Base-by-base conservation (phyloP, 2,113 vertebrate genomes). In the Mungos mungo region DNA sequence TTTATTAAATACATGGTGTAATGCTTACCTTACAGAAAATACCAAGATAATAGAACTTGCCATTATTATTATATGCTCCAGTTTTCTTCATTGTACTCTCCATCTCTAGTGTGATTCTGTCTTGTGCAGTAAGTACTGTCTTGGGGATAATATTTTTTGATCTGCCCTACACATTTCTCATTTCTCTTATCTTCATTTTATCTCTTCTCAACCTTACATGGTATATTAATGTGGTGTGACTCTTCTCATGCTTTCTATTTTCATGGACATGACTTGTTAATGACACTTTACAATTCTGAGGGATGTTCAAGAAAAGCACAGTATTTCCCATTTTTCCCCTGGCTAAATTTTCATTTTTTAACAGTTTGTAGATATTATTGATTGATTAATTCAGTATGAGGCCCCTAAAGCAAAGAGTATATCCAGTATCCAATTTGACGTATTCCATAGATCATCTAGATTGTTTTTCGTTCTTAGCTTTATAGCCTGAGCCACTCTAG, bases 271-370 rank as follows among this genome's bases (percentile, higher is more conserved):
- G 69, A 68, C 52, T 21, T 50, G 6, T 74, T 92, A 94, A 88
- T 92, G 79, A 60, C 6, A 82, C 19, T 66, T 96, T 83, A 88
- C 52, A 83, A 88, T 88, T 88, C 23, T 71, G 83, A 71, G 38
- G 16, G 23, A 83, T 77, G 14, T 71, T 76, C 5, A 92, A 76
- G 69, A 38, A 88, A 95, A 65, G n/a, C 63, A 89, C 7, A 88
- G 16, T 88, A 88, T 77, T 88, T 21, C 71, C 38, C 88, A 31
- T 88, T 88, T 96, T 82, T 77, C 16, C 35, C 23, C 27, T 35
- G 19, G 63, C 19, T 92, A 13, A 82, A 45, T 60, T 88, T 92
- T 87, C 8, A 21, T 54, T 80, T 86, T 90, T 89, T 47, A 21
- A 33, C 77, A 77, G 2, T 72, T 72, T 71, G 38, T 3, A 57